Evolutionary conservation across 2,888 invertebrate species (phyloP).

Genomic region (Thumatha senex): DNA sequence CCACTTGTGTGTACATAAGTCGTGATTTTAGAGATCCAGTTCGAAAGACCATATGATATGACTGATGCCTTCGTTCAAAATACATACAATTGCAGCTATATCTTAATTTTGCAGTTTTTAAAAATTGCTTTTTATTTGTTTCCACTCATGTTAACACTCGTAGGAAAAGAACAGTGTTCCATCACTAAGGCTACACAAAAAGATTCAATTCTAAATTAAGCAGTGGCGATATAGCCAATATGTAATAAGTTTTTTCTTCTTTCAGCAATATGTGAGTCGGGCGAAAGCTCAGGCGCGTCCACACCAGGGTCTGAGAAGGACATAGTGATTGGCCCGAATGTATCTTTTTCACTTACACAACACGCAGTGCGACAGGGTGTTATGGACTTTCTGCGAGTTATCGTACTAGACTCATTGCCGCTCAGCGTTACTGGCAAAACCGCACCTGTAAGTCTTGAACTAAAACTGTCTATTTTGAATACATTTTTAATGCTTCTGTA

Average conservation of each 20-base stretch:
- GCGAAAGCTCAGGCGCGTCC: constrained; percentile 90
- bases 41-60: no score
- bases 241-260: constrained; percentile 4
- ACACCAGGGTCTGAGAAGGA: constrained; percentile 87
- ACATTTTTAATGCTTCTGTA: background rate
- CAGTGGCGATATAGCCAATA: no score
- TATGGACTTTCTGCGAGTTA: constrained; percentile 96
- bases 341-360: constrained; percentile 83
- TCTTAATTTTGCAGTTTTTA: no score
- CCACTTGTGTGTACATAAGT: no score
- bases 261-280: constrained; percentile 83
- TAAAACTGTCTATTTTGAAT: constrained; percentile 4
- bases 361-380: constrained; percentile 95
- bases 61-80: no score
- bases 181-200: no score
- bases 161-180: no score
- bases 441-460: constrained; percentile 81
- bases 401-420: constrained; percentile 96
- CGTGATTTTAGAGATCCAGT: no score
- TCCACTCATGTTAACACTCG: no score
- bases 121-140: no score
- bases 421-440: constrained; percentile 90
- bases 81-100: no score
- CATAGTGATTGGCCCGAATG: constrained; percentile 69
- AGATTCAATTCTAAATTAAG: no score